These are phyloP conservation scores for Streptopelia turtur DNA, from an alignment of 2,797 vertebrate species.

Conservation along the genomic window DNA sequence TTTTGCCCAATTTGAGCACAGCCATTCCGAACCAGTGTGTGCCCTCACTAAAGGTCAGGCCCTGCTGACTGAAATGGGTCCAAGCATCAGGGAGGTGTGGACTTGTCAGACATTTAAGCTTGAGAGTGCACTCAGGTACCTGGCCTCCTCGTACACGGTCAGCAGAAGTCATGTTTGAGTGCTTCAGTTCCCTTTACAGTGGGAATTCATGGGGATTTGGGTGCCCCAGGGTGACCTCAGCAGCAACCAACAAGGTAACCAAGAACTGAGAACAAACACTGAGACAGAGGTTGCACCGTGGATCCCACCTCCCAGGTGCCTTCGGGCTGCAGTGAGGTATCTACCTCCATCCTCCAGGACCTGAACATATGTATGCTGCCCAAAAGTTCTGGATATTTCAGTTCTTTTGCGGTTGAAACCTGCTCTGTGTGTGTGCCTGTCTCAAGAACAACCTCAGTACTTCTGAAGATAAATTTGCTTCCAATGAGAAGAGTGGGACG, in stretches of 20 bases:
- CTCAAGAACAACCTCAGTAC: background rate
- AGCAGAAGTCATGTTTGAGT: background rate
- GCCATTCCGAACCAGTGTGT: background rate
- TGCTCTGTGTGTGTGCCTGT: background rate
- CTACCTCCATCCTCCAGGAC: background rate
- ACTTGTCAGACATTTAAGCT: background rate
- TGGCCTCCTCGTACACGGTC: fast-evolving
- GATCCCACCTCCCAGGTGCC: background rate
- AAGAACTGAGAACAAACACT: background rate
- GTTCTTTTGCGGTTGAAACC: background rate
- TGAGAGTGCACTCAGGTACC: no score
- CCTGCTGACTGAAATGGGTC: background rate
- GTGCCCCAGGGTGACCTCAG: background rate
- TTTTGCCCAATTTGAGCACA: background rate
- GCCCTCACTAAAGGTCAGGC: background rate
- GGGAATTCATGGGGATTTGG: background rate
- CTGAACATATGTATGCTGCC: background rate
- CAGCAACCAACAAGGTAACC: background rate
- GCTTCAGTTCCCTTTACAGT: background rate
- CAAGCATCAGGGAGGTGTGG: background rate
- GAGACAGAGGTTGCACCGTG: background rate
- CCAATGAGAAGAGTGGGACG: background rate
- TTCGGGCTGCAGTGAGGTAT: background rate
- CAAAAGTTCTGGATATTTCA: background rate
- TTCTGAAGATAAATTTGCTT: background rate